Evolutionary conservation across 92 coral and sea anemone genomes (phyloP), one percentile per base, ranked within the genome.

Genomic region (Epizoanthus ramosus): DNA sequence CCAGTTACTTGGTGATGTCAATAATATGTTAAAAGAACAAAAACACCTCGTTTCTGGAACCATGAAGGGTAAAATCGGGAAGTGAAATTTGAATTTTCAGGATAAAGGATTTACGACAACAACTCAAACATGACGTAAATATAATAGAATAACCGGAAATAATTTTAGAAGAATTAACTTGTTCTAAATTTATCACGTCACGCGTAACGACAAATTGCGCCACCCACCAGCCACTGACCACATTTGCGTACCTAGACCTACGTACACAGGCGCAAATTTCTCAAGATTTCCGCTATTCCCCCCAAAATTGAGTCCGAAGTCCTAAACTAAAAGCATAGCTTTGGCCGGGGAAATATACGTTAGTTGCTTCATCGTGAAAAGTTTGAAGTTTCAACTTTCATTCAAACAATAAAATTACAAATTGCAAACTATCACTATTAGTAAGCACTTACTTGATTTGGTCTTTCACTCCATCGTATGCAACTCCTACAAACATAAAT

Each of bases 401-500:
- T 12, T 19, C 16, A 35, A 54, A 24, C 16, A 3, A 8, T 23
- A 18, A 63, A 14, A 12, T 22, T 35, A 19, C 45, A 45, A 47
- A 22, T 64, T 19, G 35, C 57, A 25, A 60, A 53, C 54, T 9
- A 28, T 6, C 9, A 43, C 1, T 43, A 4, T 41, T 3, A 41
- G 8, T 43, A 50, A 9, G 54, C 15, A 50, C 54, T 81, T 86
- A 95, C 93, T 91, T 93, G 80, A 90, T 43, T 18, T 63, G 71
- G 19, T 85, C 68, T 18, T 79, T 87, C 59, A 80, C 79, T n/a
- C 92, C 95, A 82, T 95, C 98, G 63, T 83, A 93, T 6, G 98
- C 98, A 60, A 95, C 95, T 56, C 98, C 98, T 95, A 75, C 3
- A 89, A 85, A 57, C 53, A 50, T 7, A 57, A 67, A 4, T 28